Base-by-base conservation (phyloP, 2,797 vertebrate species). In the Macroramphosus scolopax region DNA sequence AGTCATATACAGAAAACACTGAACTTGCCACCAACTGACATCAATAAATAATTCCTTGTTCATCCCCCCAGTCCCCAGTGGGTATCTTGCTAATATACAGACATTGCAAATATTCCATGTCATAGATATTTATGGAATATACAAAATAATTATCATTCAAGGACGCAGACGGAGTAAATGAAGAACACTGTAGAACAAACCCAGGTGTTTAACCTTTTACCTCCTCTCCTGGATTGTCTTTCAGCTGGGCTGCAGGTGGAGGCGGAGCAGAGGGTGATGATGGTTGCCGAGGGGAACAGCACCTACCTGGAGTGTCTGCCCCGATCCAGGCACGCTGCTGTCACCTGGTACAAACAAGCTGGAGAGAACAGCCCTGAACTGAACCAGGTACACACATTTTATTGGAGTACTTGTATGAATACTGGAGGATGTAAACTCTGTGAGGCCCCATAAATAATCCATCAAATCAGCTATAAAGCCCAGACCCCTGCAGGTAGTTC, bases 251-350 rank as follows among this genome's bases (percentile, higher is more conserved):
- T 91, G 72, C 89, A 89, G 66, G 89, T 91, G 63, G 85, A 91
- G 60, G 84, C 89, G 3, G 91, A 91, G 67, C 85, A 91, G 57
- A 90, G 88, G 78, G 74, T 80, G 36, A 89, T 91, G 79, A 84
- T 91, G 80, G 91, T 92, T 52, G 89, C 89, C 0, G 84, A 89
- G 57, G 91, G 91, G 13, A 92, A 92, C 87, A 90, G 89, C 84
- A 91, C 90, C 11, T 92, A 90, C 68, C 75, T 92, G 64, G 91
- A 92, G 69, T 92, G 91, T 70, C 73, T 92, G 14, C 89, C 90
- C 17, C 86, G 89, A 48, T 92, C 91, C 50, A 85, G 86, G 55
- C 91, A 91, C 7, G 90, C 90, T 32, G 84, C 82, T 1, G 76
- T 91, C 16, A 91, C 84, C 49, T 92, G 91, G 91, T 89, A 88